A percentile compares a stretch with the other conserved stretches of the same genome.
Evolutionary conservation across 2,888 invertebrate species (phyloP).

Genomic region (Athalia circularis): DNA sequence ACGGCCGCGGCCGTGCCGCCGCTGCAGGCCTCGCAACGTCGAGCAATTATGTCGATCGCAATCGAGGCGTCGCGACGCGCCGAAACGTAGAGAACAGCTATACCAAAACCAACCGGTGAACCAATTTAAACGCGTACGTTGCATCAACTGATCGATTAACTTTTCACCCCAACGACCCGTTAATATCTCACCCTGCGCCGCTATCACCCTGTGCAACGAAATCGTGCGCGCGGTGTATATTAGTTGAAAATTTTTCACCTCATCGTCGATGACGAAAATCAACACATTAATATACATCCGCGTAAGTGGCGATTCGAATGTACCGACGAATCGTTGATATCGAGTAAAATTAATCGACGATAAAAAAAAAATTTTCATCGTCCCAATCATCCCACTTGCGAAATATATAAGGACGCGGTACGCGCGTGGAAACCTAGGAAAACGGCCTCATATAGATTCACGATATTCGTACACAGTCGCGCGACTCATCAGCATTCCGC

Average conservation of each 20-base stretch:
- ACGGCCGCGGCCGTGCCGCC: background rate
- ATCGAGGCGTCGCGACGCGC: conserved; percentile 1
- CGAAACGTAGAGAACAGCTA: background rate
- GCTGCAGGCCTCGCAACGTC: conserved; percentile 32
- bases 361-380: too few species aligned
- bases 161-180: background rate
- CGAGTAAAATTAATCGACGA: background rate
- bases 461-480: too few species aligned
- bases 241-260: background rate
- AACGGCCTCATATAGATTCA: background rate
- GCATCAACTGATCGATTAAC: background rate
- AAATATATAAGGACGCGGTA: too few species aligned
- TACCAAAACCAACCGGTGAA: background rate
- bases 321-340: background rate
- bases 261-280: too few species aligned
- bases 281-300: background rate
- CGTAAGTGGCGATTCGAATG: background rate
- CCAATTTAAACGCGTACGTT: conserved; percentile 13
- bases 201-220: too few species aligned
- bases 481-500: conserved; percentile 56
- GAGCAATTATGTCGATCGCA: conserved; percentile 37
- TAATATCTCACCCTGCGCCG: too few species aligned
- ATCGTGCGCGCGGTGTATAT: too few species aligned
- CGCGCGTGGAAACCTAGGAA: too few species aligned
- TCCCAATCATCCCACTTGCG: background rate